Percentiles rank a stretch among this genome's conserved stretches.
Evolutionary conservation across 2,888 invertebrate species (phyloP).

Genomic region (Drosophila pseudotakahashii): DNA sequence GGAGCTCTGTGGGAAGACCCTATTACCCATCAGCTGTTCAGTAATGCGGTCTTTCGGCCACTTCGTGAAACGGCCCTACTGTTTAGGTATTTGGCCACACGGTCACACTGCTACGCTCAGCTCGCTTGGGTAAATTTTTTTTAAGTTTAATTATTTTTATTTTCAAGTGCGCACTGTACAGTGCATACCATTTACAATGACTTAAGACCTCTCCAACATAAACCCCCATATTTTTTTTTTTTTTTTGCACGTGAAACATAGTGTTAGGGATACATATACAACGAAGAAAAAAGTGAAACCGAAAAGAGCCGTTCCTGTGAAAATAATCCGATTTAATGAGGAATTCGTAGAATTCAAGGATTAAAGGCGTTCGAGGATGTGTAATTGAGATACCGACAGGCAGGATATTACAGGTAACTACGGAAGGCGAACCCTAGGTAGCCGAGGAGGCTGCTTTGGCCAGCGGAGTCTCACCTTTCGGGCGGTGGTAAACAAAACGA

Average conservation of each 20-base stretch:
- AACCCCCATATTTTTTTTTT: slow-evolving; percentile 58
- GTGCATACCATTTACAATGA: slow-evolving; percentile 55
- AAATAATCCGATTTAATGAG: slow-evolving; percentile 40
- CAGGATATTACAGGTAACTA: slow-evolving; percentile 17
- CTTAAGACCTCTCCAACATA: slow-evolving; percentile 46
- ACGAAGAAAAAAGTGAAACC: slow-evolving; percentile 63
- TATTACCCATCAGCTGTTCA: slow-evolving; percentile 17
- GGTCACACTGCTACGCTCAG: slow-evolving; percentile 17
- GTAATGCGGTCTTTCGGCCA: neutral
- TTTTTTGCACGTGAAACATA: slow-evolving; percentile 75
- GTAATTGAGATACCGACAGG: neutral
- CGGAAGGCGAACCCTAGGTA: neutral
- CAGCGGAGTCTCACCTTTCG: slow-evolving; percentile 20
- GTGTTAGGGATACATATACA: slow-evolving; percentile 53
- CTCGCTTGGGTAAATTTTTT: slow-evolving; percentile 47
- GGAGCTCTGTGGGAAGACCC: too few relatives aligned
- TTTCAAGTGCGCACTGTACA: slow-evolving; percentile 9
- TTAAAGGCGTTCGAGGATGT: slow-evolving; percentile 24
- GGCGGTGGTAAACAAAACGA: slow-evolving; percentile 52
- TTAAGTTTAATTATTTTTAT: slow-evolving; percentile 35
- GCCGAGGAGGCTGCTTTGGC: neutral
- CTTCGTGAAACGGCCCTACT: neutral
- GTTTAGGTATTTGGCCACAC: neutral
- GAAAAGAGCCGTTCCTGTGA: slow-evolving; percentile 36
- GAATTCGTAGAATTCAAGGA: slow-evolving; percentile 18